These are phyloP conservation scores for Knipowitschia caucasica DNA, from an alignment of 2,797 vertebrate species.

Conservation along the genomic window DNA sequence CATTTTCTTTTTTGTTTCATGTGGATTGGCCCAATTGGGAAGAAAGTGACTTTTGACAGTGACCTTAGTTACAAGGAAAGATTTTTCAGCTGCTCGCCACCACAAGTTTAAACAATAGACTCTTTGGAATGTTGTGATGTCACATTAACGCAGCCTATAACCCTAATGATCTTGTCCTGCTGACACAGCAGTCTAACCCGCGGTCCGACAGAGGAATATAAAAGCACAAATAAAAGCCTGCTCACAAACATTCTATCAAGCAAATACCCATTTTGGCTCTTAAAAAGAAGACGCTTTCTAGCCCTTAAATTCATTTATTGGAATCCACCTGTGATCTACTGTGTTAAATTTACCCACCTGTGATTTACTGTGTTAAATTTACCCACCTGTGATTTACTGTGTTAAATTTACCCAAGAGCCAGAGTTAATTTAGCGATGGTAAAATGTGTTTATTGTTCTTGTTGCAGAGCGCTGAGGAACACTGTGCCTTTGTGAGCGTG, in stretches of 20 bases:
- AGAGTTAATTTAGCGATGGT: constrained; percentile 3
- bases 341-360: background rate
- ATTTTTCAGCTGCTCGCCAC: too few species aligned
- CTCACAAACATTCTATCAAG: background rate
- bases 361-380: constrained; percentile 7
- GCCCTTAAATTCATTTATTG: background rate
- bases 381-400: constrained; percentile 6
- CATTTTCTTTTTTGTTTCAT: too few species aligned
- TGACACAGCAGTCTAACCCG: background rate
- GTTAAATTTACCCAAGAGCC: background rate
- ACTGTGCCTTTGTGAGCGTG: constrained; percentile 77
- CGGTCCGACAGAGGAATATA: background rate
- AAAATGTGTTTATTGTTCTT: constrained; percentile 24
- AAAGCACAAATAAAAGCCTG: background rate
- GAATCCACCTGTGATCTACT: constrained; percentile 8
- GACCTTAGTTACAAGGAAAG: too few species aligned
- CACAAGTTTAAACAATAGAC: too few species aligned
- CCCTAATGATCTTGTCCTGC: too few species aligned
- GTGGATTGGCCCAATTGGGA: too few species aligned
- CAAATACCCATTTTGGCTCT: too few species aligned
- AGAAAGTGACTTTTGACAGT: too few species aligned
- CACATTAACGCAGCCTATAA: too few species aligned
- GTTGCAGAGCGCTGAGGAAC: constrained; percentile 58
- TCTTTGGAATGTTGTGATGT: too few species aligned
- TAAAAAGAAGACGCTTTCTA: background rate